Conservation (phyloP, 2,113 vertebrate species). For the Antechinus stuartii region DNA sequence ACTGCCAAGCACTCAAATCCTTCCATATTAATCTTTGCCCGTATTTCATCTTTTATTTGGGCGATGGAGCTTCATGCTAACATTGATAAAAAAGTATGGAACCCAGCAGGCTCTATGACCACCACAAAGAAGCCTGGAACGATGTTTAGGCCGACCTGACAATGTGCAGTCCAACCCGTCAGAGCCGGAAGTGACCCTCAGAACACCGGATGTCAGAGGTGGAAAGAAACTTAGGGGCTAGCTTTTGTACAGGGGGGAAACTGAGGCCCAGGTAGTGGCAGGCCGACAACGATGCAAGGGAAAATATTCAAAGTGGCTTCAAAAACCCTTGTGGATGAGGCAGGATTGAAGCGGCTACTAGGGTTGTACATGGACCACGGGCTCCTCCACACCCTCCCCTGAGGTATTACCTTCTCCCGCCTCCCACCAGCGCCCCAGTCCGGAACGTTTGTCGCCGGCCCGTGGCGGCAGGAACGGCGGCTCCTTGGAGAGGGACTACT, state of each 20-base stretch:
- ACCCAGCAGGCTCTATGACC: background rate
- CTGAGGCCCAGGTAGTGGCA: background rate
- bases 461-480: background rate
- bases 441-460: constrained; percentile 50
- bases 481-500: background rate
- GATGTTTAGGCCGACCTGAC: background rate
- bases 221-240: background rate
- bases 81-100: background rate
- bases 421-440: accelerated
- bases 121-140: background rate
- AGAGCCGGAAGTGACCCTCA: background rate
- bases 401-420: accelerated
- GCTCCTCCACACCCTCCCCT: background rate
- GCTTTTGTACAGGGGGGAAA: background rate
- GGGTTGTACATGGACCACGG: too few species aligned
- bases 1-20: background rate
- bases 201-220: background rate
- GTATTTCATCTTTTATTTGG: background rate
- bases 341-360: too few species aligned
- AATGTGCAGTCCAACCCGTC: too few species aligned
- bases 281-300: too few species aligned
- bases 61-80: background rate
- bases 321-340: too few species aligned
- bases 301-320: background rate
- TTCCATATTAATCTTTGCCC: background rate